Evolutionary conservation across 2,113 vertebrate genomes (phyloP).

Genomic region (Nanorana parkeri): DNA sequence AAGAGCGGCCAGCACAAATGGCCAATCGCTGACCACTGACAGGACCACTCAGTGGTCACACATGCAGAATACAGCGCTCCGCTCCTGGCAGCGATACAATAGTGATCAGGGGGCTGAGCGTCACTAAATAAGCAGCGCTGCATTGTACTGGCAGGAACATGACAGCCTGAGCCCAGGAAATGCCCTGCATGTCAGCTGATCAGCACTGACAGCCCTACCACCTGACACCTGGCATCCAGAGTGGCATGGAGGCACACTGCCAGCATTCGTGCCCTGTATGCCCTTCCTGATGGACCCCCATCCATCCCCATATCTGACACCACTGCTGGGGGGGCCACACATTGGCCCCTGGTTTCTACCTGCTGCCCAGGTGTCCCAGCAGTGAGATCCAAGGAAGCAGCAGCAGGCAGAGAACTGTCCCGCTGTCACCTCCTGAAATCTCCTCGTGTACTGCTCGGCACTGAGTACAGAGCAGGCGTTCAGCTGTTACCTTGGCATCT

Average conservation of each 20-base stretch:
- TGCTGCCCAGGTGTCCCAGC: constrained; percentile 21
- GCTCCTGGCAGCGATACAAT: background rate
- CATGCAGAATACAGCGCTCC: background rate
- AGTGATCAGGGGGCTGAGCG: background rate
- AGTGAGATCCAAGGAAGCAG: background rate
- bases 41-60: background rate
- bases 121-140: background rate
- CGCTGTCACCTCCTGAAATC: background rate
- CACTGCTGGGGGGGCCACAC: too few relatives aligned
- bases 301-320: too few relatives aligned
- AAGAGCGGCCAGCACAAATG: background rate
- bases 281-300: background rate
- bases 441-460: background rate
- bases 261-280: too few relatives aligned
- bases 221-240: too few relatives aligned
- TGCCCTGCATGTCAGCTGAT: background rate
- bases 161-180: background rate
- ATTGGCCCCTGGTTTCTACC: background rate
- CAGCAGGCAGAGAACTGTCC: background rate
- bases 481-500: constrained; percentile 15
- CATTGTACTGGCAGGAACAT: background rate
- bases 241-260: too few relatives aligned
- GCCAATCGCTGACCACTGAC: constrained; percentile 4
- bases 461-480: background rate
- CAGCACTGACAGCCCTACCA: too few relatives aligned